Evolutionary conservation across 2,888 invertebrate genomes (phyloP).

Genomic region (Ptychoptera contaminata): DNA sequence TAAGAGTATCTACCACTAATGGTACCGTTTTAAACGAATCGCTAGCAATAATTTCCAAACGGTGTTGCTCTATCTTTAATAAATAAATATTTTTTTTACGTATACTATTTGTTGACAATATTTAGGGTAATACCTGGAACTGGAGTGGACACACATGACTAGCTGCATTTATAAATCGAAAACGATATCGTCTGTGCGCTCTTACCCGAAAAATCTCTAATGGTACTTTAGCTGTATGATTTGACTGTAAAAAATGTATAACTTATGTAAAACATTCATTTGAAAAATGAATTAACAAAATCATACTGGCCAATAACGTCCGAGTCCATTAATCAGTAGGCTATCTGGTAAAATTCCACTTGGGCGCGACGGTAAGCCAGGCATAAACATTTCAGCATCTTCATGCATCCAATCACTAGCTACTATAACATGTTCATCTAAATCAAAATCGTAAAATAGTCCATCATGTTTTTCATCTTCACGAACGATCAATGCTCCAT

Average conservation of each 20-base stretch:
- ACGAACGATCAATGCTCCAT: constrained; percentile 57
- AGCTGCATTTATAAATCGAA: constrained; percentile 24
- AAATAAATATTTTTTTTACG: not conserved
- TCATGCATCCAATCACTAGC: constrained; percentile 67
- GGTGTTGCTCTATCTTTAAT: constrained; percentile 20
- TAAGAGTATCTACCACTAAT: constrained; percentile 17
- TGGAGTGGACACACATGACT: constrained; percentile 23
- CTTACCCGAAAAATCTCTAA: constrained; percentile 17
- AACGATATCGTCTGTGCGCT: constrained; percentile 22
- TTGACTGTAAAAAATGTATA: not conserved
- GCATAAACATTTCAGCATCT: constrained; percentile 27
- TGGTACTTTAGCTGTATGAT: constrained; percentile 12
- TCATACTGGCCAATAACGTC: constrained; percentile 11
- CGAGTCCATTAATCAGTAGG: constrained; percentile 21
- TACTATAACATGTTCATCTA: constrained; percentile 48
- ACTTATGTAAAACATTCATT: not conserved
- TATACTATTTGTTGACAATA: not conserved
- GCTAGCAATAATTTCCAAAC: constrained; percentile 21
- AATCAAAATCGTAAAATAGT: constrained; percentile 56
- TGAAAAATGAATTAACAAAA: not conserved
- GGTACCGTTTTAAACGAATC: constrained; percentile 23
- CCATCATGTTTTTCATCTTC: constrained; percentile 41
- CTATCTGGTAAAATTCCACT: constrained; percentile 17
- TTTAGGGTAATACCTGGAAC: constrained; percentile 16
- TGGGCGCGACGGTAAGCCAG: constrained; percentile 16